These are phyloP conservation scores for Syngnathus acus DNA, from an alignment of 2,797 vertebrate species.

Conservation along the genomic window DNA sequence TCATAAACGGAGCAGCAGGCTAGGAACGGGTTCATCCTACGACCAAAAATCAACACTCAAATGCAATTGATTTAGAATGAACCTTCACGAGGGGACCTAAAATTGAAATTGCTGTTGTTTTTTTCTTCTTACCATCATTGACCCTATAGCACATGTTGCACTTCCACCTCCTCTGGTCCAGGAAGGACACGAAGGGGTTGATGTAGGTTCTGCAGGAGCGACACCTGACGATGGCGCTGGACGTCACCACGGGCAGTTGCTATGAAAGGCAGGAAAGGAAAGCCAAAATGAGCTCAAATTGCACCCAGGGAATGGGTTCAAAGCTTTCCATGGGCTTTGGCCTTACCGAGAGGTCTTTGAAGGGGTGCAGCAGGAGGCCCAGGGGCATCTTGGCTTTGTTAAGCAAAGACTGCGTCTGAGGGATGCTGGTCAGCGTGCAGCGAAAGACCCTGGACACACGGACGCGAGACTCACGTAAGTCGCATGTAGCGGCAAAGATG, in stretches of 20 bases:
- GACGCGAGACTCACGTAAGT: constrained; percentile 11
- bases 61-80: too few species aligned
- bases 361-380: constrained; percentile 93
- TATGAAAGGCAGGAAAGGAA: constrained; percentile 43
- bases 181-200: constrained; percentile 91
- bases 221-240: constrained; percentile 92
- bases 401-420: constrained; percentile 91
- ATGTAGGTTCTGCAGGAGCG: constrained; percentile 93
- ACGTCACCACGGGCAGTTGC: constrained; percentile 95
- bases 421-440: constrained; percentile 89
- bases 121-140: constrained; percentile 81
- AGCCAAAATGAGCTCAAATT: not conserved
- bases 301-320: not conserved
- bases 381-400: constrained; percentile 97
- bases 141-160: constrained; percentile 93
- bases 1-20: too few species aligned
- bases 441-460: constrained; percentile 81
- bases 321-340: not conserved
- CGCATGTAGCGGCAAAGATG: not conserved
- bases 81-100: too few species aligned
- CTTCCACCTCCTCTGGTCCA: constrained; percentile 95
- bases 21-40: not conserved
- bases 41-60: not conserved
- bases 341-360: constrained; percentile 92
- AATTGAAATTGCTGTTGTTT: too few species aligned